These are phyloP conservation scores for Tetramorium parvispinum DNA, from an alignment of 1,140 invertebrate species.

Conservation along the genomic window DNA sequence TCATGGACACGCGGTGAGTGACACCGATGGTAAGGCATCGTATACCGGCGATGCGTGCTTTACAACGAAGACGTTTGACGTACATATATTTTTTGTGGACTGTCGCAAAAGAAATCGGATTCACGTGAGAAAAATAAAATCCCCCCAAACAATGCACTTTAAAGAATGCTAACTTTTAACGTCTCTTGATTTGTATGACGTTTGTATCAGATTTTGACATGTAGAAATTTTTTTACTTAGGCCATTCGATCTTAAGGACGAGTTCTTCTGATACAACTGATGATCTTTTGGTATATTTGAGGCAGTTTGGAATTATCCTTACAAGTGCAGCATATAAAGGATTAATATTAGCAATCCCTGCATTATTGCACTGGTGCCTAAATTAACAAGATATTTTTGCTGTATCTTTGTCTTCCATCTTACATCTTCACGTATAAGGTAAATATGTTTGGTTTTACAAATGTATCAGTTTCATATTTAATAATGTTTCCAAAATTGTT, in stretches of 20 bases:
- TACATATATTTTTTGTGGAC: slow-evolving; percentile 49
- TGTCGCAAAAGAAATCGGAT: slow-evolving; percentile 52
- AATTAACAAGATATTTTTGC: slow-evolving; percentile 53
- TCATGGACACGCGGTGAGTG: slow-evolving; percentile 72
- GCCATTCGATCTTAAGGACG: slow-evolving; percentile 68
- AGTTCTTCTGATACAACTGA: slow-evolving; percentile 64
- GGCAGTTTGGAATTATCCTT: slow-evolving; percentile 63
- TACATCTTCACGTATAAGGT: slow-evolving; percentile 54
- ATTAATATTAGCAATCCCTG: slow-evolving; percentile 81
- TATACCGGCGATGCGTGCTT: slow-evolving; percentile 65
- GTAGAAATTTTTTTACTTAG: slow-evolving; percentile 73
- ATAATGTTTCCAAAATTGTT: background rate
- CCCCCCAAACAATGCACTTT: slow-evolving; percentile 50
- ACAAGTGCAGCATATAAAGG: slow-evolving; percentile 78
- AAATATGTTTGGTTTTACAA: slow-evolving; percentile 12
- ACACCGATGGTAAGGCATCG: slow-evolving; percentile 73
- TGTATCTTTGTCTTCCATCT: slow-evolving; percentile 36
- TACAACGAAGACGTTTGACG: slow-evolving; percentile 18
- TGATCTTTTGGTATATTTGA: slow-evolving; percentile 53
- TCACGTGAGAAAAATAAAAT: slow-evolving; percentile 63
- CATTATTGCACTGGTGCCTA: slow-evolving; percentile 58
- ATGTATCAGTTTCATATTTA: background rate
- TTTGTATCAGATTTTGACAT: slow-evolving; percentile 63
- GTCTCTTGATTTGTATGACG: slow-evolving; percentile 46
- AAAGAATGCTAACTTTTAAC: slow-evolving; percentile 65